phyloP scores from a whole-genome alignment of 1,140 invertebrate species.

The Cydia pomonella region DNA sequence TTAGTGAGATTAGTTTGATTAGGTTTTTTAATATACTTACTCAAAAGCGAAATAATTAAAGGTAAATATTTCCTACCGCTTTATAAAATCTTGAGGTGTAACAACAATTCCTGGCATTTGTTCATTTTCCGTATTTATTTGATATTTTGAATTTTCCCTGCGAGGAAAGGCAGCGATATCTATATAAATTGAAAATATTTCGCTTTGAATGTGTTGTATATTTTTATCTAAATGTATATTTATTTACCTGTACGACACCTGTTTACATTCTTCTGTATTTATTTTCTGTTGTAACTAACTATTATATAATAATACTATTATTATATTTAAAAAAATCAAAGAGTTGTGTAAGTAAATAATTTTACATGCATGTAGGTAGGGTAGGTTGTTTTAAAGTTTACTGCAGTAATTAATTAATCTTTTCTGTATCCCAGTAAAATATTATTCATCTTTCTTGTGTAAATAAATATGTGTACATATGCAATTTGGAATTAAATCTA shows the following conservation, averaged over 20 bases:
- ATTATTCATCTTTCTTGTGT: neutral
- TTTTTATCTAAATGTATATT: neutral
- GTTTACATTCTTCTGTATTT: neutral
- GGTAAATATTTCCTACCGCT: neutral
- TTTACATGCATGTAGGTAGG: neutral
- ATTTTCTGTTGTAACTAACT: constrained; percentile 9
- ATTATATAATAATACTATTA: neutral
- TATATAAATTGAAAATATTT: constrained; percentile 17
- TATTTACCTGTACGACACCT: neutral
- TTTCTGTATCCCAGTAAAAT: neutral
- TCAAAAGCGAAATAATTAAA: neutral
- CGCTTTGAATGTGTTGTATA: neutral
- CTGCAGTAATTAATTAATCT: neutral
- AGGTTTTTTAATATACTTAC: neutral
- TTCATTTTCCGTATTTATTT: constrained; percentile 7
- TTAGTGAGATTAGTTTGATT: constrained; percentile 27
- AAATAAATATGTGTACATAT: constrained; percentile 26
- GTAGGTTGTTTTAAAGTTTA: neutral
- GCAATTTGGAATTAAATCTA: constrained; percentile 22
- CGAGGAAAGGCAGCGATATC: neutral
- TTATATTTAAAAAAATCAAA: constrained; percentile 26
- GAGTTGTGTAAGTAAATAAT: constrained; percentile 5
- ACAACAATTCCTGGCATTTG: neutral
- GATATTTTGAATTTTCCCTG: neutral
- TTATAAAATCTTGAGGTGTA: neutral